phyloP scores from a whole-genome alignment of 2,888 invertebrate genomes.

The Pristionchus arcanus region DNA sequence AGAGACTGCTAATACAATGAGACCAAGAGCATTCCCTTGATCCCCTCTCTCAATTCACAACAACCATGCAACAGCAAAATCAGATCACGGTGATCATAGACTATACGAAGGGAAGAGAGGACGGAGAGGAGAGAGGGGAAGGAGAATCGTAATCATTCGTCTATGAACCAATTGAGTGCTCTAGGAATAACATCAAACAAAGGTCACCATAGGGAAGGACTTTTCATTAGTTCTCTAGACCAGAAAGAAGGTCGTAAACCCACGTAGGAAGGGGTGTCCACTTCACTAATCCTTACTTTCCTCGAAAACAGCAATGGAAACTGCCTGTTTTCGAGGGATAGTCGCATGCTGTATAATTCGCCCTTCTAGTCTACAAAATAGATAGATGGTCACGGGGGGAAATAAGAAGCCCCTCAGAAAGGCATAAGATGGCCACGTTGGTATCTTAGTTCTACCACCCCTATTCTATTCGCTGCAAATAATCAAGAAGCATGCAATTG shows the following conservation, averaged over 20 bases:
- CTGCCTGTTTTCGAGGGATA: not conserved
- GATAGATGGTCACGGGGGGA: not conserved
- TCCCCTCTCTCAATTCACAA: not conserved
- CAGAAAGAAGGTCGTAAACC: not conserved
- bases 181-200: not conserved
- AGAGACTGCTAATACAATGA: slow-evolving; percentile 17
- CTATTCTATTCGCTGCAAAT: not conserved
- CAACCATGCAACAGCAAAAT: slow-evolving; percentile 30
- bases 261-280: slow-evolving; percentile 1
- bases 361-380: not conserved
- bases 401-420: not conserved
- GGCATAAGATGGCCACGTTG: not conserved
- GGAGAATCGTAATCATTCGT: too few relatives aligned
- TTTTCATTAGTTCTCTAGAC: slow-evolving; percentile 4
- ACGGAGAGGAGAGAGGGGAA: not conserved
- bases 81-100: not conserved
- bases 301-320: not conserved
- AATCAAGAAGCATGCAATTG: not conserved
- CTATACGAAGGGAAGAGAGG: not conserved
- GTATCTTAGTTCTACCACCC: not conserved
- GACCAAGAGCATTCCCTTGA: slow-evolving; percentile 10
- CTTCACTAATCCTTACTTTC: not conserved
- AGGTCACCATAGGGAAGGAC: not conserved
- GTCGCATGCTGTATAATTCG: not conserved
- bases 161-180: too few relatives aligned